Base-by-base conservation (phyloP, 2,113 vertebrate species). In the Calidris pygmaea region DNA sequence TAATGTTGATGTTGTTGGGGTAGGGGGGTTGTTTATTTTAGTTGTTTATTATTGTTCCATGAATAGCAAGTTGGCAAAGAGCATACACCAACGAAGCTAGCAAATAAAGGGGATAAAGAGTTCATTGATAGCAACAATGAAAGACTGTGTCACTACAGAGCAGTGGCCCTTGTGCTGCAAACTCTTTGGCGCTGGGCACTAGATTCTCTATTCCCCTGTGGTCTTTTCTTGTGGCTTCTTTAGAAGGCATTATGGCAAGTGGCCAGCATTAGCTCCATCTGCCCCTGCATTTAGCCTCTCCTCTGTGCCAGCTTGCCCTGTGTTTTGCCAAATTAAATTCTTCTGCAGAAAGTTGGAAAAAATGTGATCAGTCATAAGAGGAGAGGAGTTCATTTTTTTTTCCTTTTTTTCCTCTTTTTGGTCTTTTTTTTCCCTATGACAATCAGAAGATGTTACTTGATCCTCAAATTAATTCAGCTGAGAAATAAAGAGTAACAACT, bases 71-170 rank as follows among this genome's bases (percentile, higher is more conserved):
- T 41, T 97, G 80, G 89, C 72, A 63, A 56, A 87, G 78, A 94
- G 52, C 29, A 86, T 72, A 81, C 68, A 53, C 73, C 77, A 89
- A 35, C 74, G 85, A 87, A 95, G 79, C 87, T 89, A 56, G 71
- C 77, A 92, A 95, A 76, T 84, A 90, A 79, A 83, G 53, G 27
- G 78, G 35, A 96, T 91, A 97, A 95, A 87, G 93, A 93, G 81
- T 97, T 96, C 80, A 93, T 96, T 97, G 96, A 97, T 80, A 95
- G 72, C 24, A 85, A 96, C 87, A 96, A 65, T 76, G 75, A 95
- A 58, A 85, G 81, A 52, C 86, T 88, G 27, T 95, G 92, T 94
- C 79, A 78, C 35, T 90, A 56, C 81, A 91, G 82, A 91, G 86
- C 76, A 93, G 63, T 70, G 75, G 89, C 66, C 94, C 94, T 94